These are phyloP conservation scores for Lamproptera curius DNA, from an alignment of 2,888 invertebrate species.

Conservation along the genomic window DNA sequence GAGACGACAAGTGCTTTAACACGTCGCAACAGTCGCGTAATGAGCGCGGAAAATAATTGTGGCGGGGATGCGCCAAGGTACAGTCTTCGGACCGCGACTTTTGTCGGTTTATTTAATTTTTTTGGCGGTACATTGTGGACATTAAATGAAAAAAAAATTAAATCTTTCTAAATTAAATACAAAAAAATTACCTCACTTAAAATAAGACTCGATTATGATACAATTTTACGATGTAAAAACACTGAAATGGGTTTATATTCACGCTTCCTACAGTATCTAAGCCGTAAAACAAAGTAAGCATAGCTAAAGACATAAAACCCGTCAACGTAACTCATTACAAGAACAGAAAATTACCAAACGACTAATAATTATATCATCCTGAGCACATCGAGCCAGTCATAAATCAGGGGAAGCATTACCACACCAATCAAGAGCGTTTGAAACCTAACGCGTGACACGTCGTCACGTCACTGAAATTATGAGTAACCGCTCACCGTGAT, in stretches of 20 bases:
- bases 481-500: conserved; percentile 13
- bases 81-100: conserved; percentile 5
- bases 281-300: too few species aligned
- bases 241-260: too few species aligned
- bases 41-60: conserved; percentile 19
- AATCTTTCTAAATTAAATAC: too few species aligned
- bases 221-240: too few species aligned
- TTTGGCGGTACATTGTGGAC: too few species aligned
- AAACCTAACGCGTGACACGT: conserved; percentile 8
- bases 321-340: neutral
- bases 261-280: too few species aligned
- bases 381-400: neutral
- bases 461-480: conserved; percentile 7
- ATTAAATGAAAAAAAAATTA: too few species aligned
- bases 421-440: conserved; percentile 3
- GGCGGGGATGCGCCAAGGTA: neutral
- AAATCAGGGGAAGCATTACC: conserved; percentile 3
- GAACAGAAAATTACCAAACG: neutral
- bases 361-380: neutral
- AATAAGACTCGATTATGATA: too few species aligned
- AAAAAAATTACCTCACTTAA: too few species aligned
- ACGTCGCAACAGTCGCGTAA: conserved; percentile 18
- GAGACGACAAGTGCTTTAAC: conserved; percentile 24
- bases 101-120: neutral
- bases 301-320: neutral